Base-by-base conservation (phyloP, 2,888 invertebrate genomes). In the Agrilus cyanescens region DNA sequence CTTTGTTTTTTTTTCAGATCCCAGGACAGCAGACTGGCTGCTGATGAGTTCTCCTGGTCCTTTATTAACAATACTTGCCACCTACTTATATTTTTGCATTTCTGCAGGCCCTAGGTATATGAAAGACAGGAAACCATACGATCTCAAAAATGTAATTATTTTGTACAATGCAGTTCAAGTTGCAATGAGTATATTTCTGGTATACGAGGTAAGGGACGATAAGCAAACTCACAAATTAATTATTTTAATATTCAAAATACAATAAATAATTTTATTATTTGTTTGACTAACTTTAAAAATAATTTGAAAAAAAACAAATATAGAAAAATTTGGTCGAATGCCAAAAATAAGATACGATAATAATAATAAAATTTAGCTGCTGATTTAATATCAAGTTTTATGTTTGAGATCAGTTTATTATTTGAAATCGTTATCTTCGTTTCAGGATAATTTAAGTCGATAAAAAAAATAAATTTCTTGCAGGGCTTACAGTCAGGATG, bases 161-260 rank as follows among this genome's bases (percentile, higher is more conserved):
- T 62, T 83, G 7, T 94, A 93, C 67, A 94, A 94, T 65, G 79
- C 85, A 48, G 59, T 85, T 32, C 93, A 93, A 76, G 88, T 93
- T 12, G 47, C 80, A 5, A 73, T 90, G 46, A 90, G 89, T 58
- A 68, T 76, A 33, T 89, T 80, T 75, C 70, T 89, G 50, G 89
- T 91, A 61, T 71, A 76, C 60, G 84, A 85, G 77, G 83, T 83
- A 57, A 59, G 63, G n/a, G 10, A 25, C 10, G 20, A 4, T 5
- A 20, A 57, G n/a, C 36, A 4, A 32, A n/a, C 37, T 36, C 14
- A 36, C 4, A 16, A 18, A 12, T 37, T 4, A 16, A 12, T 38
- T 38, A 12, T 20, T 18, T 30, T 35, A 18, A 3, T 12, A 32
- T 12, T 40, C 32, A n/a, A 40, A 4, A n/a, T 5, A n/a, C 15